These are phyloP conservation scores for Cerastis rubricosa DNA, from an alignment of 2,888 invertebrate species.

Conservation along the genomic window DNA sequence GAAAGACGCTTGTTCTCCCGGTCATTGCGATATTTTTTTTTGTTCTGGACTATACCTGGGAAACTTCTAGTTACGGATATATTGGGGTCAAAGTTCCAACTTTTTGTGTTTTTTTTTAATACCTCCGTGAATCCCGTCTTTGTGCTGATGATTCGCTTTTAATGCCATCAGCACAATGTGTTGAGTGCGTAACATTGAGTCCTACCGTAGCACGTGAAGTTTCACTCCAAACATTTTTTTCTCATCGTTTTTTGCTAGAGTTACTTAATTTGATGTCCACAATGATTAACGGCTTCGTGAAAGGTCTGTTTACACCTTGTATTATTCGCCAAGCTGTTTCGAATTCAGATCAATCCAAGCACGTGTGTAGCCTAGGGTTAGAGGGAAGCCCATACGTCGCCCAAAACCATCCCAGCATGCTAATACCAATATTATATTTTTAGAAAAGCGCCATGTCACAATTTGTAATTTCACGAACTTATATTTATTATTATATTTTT, in stretches of 20 bases:
- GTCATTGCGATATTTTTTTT: background rate
- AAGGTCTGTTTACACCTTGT: background rate
- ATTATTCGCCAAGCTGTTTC: background rate
- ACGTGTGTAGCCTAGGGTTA: background rate
- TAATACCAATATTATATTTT: background rate
- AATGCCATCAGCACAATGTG: too few relatives aligned
- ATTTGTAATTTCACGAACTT: conserved; percentile 13
- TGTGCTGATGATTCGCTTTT: too few relatives aligned
- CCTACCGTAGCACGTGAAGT: background rate
- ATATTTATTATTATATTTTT: too few relatives aligned
- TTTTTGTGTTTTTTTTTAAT: background rate
- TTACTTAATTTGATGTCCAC: too few relatives aligned
- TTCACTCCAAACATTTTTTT: background rate
- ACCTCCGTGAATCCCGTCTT: too few relatives aligned
- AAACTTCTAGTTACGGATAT: background rate
- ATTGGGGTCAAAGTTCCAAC: background rate
- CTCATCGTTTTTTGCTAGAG: background rate
- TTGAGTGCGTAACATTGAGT: background rate
- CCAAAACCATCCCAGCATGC: background rate
- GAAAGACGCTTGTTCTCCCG: background rate
- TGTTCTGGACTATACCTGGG: background rate
- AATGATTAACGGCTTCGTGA: background rate
- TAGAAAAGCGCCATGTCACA: background rate
- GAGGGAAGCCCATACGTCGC: background rate
- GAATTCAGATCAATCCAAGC: background rate